Evolutionary conservation across 1,140 invertebrate species (phyloP), one percentile per base, ranked within the genome.

Genomic region (Rhopalosiphum padi): DNA sequence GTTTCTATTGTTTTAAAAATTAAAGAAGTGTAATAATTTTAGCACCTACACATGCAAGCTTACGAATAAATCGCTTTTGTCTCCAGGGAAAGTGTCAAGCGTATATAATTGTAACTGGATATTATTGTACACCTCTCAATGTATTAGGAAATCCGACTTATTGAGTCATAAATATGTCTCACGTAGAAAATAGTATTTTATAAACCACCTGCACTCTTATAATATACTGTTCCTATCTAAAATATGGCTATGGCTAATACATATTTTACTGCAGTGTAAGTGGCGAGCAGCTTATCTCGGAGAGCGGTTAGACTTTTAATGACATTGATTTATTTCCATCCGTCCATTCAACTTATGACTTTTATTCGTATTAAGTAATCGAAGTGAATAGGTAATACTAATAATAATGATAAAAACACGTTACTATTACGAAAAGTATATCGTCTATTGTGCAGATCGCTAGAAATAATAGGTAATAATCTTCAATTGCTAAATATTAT

Each of bases 61-160:
- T 53, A 48, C n/a, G 46, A 88, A 77, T 77, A 35, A 53, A 53
- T 35, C 46, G 30, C 87, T 48, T 53, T 87, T 22, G 87, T 88
- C 30, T 88, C n/a, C 87, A 37, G n/a, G n/a, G 87, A 51, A 88
- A 88, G 53, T 88, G 87, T 88, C 87, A 88, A 86, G 23, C 25
- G 43, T 51, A 48, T 53, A 86, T 46, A 25, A 41, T 86, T 88
- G 51, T 88, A 88, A 88, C 35, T 88, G 46, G 46, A n/a, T 53
- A 51, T 88, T 88, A 37, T 48, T 48, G 48, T 88, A 22, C 87
- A 88, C 21, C 7, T 88, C 6, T 53, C 46, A 53, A 51, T 53
- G 46, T 88, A 53, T 88, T 88, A 53, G 87, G 87, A 51, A 88
- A 88, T 88, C 46, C 46, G 8, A 88, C 46, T 53, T 88, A 35